Evolutionary conservation across 2,797 vertebrate genomes (phyloP).

Genomic region (Pogonophryne albipinna): DNA sequence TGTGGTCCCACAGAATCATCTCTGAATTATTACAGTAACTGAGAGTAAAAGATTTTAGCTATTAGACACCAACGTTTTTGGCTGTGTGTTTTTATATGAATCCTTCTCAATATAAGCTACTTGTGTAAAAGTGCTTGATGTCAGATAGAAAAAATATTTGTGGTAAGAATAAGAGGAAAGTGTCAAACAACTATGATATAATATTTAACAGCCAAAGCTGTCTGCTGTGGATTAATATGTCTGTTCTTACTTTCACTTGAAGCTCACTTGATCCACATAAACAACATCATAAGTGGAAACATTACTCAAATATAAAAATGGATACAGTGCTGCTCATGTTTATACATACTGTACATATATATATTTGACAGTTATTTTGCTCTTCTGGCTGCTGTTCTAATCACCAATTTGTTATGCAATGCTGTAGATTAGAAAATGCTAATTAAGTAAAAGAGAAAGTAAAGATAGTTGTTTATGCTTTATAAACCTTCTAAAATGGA

Average conservation of each 20-base stretch:
- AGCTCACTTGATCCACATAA: slow-evolving; percentile 19
- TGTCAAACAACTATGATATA: slow-evolving; percentile 3
- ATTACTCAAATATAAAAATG: not conserved
- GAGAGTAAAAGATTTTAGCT: not conserved
- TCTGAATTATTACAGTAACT: slow-evolving; percentile 13
- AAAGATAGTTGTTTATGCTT: not conserved
- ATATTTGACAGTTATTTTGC: slow-evolving; percentile 4
- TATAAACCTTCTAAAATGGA: not conserved
- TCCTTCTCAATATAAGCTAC: slow-evolving; percentile 1
- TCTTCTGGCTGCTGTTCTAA: not conserved
- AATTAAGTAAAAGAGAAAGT: not conserved
- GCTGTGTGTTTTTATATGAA: not conserved
- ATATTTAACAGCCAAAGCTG: slow-evolving; percentile 24
- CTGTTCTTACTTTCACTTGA: slow-evolving; percentile 14
- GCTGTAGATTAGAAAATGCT: not conserved
- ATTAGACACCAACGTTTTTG: not conserved
- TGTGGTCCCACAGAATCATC: slow-evolving; percentile 14
- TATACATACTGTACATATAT: slow-evolving; percentile 3
- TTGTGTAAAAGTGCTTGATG: not conserved
- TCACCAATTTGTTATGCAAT: not conserved
- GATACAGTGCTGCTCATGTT: not conserved
- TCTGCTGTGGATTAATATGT: slow-evolving; percentile 4
- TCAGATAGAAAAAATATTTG: not conserved
- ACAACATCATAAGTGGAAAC: slow-evolving; percentile 15
- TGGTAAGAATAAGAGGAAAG: slow-evolving; percentile 1